Base-by-base conservation (phyloP, 2,888 invertebrate genomes). In the Drosophila fungiperda region DNA sequence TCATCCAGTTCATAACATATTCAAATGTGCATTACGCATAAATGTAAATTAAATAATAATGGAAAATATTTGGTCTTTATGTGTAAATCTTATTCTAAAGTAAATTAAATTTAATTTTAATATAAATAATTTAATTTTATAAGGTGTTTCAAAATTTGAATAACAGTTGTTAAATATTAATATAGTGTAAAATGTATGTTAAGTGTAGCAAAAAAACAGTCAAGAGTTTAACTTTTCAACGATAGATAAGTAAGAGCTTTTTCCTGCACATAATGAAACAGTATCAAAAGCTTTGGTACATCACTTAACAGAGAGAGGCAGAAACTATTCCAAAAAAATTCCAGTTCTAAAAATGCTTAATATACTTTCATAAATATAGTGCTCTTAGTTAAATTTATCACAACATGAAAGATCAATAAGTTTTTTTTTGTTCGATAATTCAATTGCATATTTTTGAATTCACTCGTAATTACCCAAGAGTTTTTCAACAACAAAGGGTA, bases 401-500 rank as follows among this genome's bases (percentile, higher is more conserved):
- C 15, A 45, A 8, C 15, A 23, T 45, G 7, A 2, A 23, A 45
- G 20, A 20, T 23, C 20, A 23, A 45, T 23, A 45, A 20, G 15
- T 23, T 9, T 40, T 40, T 40, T n/a, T 9, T n/a, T 40, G 40
- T 40, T 40, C 3, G 40, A 40, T 40, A 40, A 40, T n/a, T n/a
- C 40, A 40, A n/a, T n/a, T 8, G n/a, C n/a, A 20, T 12, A 42
- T 42, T 42, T 20, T 42, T 20, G 8, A 45, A 35, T 3, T 54
- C 11, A 23, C 12, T 4, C 7, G n/a, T 26, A 38, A 55, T 20
- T 45, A 36, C 33, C 36, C 36, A 20, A 49, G 17, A 15, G 7
- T 3, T 3, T 8, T 35, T 32, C 35, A 32, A 2, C 9, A 20
- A 36, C 32, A 38, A 50, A 35, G 65, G 61, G 71, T 70, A 76